A percentile compares a stretch with the other conserved stretches of the same genome.
Evolutionary conservation across 2,797 vertebrate species (phyloP).

Genomic region (Schizopygopsis malacanthus): DNA sequence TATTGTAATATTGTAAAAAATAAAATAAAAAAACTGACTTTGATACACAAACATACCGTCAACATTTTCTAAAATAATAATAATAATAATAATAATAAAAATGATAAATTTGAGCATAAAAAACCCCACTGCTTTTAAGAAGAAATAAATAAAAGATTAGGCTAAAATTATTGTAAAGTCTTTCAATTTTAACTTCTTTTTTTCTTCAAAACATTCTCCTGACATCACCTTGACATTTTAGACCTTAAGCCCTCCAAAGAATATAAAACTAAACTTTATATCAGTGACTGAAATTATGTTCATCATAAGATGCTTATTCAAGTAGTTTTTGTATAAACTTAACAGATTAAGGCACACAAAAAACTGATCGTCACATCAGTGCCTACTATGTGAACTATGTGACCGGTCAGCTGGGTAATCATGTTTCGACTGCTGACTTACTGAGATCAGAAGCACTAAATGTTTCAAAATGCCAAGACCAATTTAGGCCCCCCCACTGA

Average conservation of each 20-base stretch:
- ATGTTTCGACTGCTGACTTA: constrained; percentile 6
- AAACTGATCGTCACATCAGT: not conserved
- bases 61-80: not conserved
- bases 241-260: not conserved
- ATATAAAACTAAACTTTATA: not conserved
- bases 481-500: constrained; percentile 6
- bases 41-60: not conserved
- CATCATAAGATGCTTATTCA: not conserved
- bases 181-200: not conserved
- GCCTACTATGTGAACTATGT: not conserved
- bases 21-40: not conserved
- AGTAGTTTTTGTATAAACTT: not conserved
- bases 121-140: not conserved
- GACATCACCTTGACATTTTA: not conserved
- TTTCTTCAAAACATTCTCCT: not conserved
- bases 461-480: constrained; percentile 39
- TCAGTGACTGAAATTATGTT: not conserved
- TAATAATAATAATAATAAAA: no score
- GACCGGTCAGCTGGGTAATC: constrained; percentile 14
- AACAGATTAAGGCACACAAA: not conserved
- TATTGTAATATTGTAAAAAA: not conserved
- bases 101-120: no score
- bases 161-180: not conserved
- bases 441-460: constrained; percentile 19
- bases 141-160: not conserved